phyloP scores from a whole-genome alignment of 2,888 invertebrate genomes.

The Nomada hirtipes region DNA sequence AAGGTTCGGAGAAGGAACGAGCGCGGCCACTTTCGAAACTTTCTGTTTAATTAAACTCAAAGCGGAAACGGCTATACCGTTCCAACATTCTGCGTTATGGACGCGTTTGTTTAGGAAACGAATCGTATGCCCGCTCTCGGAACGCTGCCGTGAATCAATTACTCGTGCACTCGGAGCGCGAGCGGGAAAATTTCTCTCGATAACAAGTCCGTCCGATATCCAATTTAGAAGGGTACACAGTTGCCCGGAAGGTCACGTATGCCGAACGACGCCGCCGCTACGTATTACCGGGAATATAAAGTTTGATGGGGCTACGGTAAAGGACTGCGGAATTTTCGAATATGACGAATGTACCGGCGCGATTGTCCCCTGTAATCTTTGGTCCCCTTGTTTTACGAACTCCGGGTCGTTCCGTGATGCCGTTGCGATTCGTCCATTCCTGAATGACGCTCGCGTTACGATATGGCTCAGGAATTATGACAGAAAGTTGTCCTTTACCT shows the following conservation, averaged over 20 bases:
- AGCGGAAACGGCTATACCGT: constrained; percentile 37
- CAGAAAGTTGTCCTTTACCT: background rate
- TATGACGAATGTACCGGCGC: constrained; percentile 41
- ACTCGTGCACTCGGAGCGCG: constrained; percentile 17
- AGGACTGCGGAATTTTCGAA: constrained; percentile 57
- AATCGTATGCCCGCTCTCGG: constrained; percentile 28
- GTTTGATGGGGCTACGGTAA: constrained; percentile 46
- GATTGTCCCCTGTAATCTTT: constrained; percentile 37
- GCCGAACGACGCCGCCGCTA: constrained; percentile 33
- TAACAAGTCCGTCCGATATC: constrained; percentile 36
- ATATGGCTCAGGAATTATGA: constrained; percentile 13
- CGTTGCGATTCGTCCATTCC: background rate
- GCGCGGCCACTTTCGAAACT: constrained; percentile 20
- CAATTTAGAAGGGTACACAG: constrained; percentile 53
- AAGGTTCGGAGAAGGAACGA: constrained; percentile 13
- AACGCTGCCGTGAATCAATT: background rate
- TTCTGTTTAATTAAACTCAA: constrained; percentile 61
- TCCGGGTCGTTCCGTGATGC: background rate
- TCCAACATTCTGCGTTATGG: constrained; percentile 30
- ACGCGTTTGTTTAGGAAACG: constrained; percentile 43
- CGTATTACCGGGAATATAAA: constrained; percentile 53
- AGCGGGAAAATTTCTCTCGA: background rate
- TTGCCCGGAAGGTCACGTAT: constrained; percentile 50
- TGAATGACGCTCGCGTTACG: background rate
- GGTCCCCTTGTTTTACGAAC: constrained; percentile 36